Percentiles rank a stretch among this genome's conserved stretches.
These are phyloP conservation scores for Acanthaster planci DNA, from an alignment of 35 echinoderm and acorn worm species.

Conservation along the genomic window DNA sequence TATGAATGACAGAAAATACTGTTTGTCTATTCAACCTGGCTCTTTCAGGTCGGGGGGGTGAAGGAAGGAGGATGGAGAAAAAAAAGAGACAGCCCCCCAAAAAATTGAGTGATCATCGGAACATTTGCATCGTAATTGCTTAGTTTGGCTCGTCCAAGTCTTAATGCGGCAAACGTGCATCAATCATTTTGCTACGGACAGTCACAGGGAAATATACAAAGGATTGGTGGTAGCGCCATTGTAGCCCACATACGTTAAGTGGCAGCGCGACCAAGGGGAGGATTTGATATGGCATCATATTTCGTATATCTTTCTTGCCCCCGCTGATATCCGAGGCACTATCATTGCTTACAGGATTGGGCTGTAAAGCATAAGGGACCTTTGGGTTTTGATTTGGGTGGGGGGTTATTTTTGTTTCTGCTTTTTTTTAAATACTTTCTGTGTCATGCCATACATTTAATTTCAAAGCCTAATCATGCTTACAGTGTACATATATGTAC, in stretches of 20 bases:
- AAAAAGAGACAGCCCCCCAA: neutral
- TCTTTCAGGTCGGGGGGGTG: neutral
- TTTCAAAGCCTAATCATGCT: no score
- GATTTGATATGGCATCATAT: constrained; percentile 16
- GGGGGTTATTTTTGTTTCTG: no score
- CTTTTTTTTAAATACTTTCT: no score
- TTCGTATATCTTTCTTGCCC: neutral
- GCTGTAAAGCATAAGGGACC: no score
- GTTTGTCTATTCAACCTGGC: neutral
- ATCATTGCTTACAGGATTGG: neutral
- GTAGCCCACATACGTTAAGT: constrained; percentile 9
- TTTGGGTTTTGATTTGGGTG: no score
- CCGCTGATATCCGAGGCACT: neutral
- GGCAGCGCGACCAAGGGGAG: neutral
- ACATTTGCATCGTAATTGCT: constrained; percentile 29
- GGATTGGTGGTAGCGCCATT: constrained; percentile 10
- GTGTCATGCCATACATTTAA: no score
- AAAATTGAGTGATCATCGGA: constrained; percentile 21
- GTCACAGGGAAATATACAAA: neutral
- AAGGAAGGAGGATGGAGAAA: neutral
- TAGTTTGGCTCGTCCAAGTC: neutral
- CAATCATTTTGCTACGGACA: neutral
- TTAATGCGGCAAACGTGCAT: neutral
- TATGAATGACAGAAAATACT: constrained; percentile 10
- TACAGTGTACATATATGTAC: no score